These are phyloP conservation scores for Botrylloides violaceus DNA, from an alignment of 23 tunicate genomes.

Conservation along the genomic window DNA sequence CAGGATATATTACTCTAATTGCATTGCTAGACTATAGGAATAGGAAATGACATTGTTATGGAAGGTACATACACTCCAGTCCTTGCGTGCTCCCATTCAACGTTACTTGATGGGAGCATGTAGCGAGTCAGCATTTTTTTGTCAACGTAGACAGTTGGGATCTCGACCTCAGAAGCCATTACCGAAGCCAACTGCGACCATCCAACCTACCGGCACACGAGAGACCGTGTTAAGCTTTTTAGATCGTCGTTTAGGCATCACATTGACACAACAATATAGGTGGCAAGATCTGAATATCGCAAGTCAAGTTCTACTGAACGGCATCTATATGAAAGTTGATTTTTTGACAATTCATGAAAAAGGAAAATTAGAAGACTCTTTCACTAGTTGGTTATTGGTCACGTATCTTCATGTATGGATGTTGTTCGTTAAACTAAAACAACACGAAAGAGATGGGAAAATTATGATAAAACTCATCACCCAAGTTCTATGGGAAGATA, in stretches of 20 bases:
- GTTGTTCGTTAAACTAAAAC: slow-evolving; percentile 23
- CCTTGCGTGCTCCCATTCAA: too few species aligned
- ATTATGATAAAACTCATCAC: slow-evolving; percentile 26
- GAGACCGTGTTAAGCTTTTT: not conserved
- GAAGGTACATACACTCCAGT: too few species aligned
- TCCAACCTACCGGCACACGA: not conserved
- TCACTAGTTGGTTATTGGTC: slow-evolving; percentile 45
- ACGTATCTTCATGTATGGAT: slow-evolving; percentile 71
- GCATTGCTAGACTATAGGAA: too few species aligned
- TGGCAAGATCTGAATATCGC: slow-evolving; percentile 18
- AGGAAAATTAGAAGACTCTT: slow-evolving; percentile 68
- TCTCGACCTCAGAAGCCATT: not conserved
- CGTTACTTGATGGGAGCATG: too few species aligned
- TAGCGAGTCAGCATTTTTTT: too few species aligned
- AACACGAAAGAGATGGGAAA: slow-evolving; percentile 67
- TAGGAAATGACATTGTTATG: too few species aligned
- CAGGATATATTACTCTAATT: too few species aligned
- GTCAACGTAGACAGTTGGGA: too few species aligned
- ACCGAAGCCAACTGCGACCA: too few species aligned
- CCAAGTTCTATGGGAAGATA: slow-evolving; percentile 58
- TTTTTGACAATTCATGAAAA: slow-evolving; percentile 29
- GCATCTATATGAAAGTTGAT: slow-evolving; percentile 61
- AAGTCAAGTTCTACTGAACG: slow-evolving; percentile 47
- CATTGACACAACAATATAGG: slow-evolving; percentile 33
- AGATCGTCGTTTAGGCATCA: slow-evolving; percentile 9